These are phyloP conservation scores for Microplitis deprimator DNA, from an alignment of 2,888 invertebrate species.

Conservation along the genomic window DNA sequence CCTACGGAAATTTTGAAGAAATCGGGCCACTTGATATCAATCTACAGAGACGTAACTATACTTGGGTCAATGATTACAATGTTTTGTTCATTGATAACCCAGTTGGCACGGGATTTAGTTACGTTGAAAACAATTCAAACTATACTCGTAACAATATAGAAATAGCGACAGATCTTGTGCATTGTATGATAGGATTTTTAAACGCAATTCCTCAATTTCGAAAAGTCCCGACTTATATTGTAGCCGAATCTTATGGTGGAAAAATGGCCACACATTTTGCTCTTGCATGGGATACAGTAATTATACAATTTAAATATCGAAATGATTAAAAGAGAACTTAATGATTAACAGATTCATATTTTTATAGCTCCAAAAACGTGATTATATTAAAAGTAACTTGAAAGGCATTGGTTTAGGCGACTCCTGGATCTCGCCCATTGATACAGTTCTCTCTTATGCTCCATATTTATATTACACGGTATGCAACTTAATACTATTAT, in stretches of 20 bases:
- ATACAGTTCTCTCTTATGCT: conserved; percentile 58
- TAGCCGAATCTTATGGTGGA: conserved; percentile 93
- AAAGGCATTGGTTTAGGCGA: conserved; percentile 61
- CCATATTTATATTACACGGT: conserved; percentile 57
- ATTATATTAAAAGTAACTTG: conserved; percentile 54
- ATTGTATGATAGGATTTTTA: conserved; percentile 81
- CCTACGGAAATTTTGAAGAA: conserved; percentile 76
- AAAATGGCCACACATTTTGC: conserved; percentile 93
- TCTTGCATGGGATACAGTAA: not conserved
- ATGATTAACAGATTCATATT: too few relatives aligned
- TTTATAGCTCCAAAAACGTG: too few relatives aligned
- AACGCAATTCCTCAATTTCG: conserved; percentile 79
- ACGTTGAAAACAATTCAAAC: conserved; percentile 74
- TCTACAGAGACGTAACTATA: conserved; percentile 72
- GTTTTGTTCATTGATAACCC: conserved; percentile 91
- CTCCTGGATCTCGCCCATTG: conserved; percentile 61
- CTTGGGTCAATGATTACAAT: conserved; percentile 77
- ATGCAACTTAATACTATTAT: conserved; percentile 35
- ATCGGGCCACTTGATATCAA: conserved; percentile 75
- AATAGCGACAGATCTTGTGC: conserved; percentile 84
- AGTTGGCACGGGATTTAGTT: conserved; percentile 90
- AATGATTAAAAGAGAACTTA: too few relatives aligned
- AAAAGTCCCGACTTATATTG: conserved; percentile 84
- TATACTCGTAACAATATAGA: conserved; percentile 76
- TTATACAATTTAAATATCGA: not conserved